Percentiles rank a stretch among this genome's conserved stretches.
Conservation (phyloP, 2,797 vertebrate genomes). For the Chromis chromis region DNA sequence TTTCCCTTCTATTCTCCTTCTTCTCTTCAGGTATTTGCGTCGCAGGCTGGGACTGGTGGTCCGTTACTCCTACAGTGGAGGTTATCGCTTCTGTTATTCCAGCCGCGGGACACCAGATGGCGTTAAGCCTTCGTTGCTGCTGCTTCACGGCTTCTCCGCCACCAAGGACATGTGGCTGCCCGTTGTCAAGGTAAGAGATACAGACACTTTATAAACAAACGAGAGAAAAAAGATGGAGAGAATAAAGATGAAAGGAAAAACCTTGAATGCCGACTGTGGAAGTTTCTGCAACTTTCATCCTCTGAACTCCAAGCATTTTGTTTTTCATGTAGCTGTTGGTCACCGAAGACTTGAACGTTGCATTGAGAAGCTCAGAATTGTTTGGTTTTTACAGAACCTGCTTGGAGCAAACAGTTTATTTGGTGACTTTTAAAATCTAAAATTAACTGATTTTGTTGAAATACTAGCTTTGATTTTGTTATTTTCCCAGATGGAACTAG, state of each 20-base stretch:
- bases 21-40: conserved; percentile 89
- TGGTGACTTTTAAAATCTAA: too few relatives aligned
- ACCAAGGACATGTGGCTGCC: conserved; percentile 97
- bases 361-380: too few relatives aligned
- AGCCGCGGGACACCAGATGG: conserved; percentile 87
- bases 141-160: conserved; percentile 96
- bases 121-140: conserved; percentile 86
- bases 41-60: conserved; percentile 88
- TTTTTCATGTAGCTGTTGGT: too few relatives aligned
- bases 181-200: conserved; percentile 87
- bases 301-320: too few relatives aligned
- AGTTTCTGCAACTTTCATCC: too few relatives aligned
- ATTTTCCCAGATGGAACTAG: too few relatives aligned
- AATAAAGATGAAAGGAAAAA: not conserved
- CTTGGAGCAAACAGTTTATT: too few relatives aligned
- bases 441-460: too few relatives aligned
- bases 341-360: too few relatives aligned
- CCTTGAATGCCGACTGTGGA: too few relatives aligned
- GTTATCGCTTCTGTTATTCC: conserved; percentile 93
- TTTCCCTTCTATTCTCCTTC: not conserved
- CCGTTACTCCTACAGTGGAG: conserved; percentile 78
- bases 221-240: not conserved
- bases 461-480: too few relatives aligned
- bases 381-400: too few relatives aligned
- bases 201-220: not conserved